Evolutionary conservation across 2,797 vertebrate genomes (phyloP), one percentile per base, ranked within the genome.

Genomic region (Chelon labrosus): DNA sequence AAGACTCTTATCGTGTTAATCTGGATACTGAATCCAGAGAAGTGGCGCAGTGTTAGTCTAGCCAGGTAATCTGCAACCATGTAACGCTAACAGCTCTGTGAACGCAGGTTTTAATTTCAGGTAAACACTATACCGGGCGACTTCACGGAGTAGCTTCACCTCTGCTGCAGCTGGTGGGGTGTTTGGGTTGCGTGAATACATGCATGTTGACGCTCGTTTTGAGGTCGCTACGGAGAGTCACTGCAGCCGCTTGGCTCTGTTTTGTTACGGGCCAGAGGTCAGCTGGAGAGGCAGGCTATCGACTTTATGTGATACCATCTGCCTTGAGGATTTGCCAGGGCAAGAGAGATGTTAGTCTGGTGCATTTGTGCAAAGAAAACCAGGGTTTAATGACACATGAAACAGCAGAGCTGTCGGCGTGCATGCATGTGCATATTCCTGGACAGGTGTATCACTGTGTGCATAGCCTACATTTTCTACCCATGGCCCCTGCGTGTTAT

Each of bases 391-490:
- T 77, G 56, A 75, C 39, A 57, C 47, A 59, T 74, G 68, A 83
- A 84, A 83, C 70, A 27, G 75, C 56, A 75, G 65, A 73, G 82
- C 37, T 67, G 25, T 69, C 10, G n/a, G 31, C 73, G 25, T 51
- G 55, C 27, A 56, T 47, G 35, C 51, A 38, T 51, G 37, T 75
- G 68, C 44, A 66, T 69, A 54, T 82, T 65, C 62, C 67, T 52
- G 35, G 67, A 70, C 73, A 81, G 52, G 60, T 62, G 50, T 56
- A 74, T 51, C 22, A 58, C 16, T 80, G 75, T 82, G 70, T 89
- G 75, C 66, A 59, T 87, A 84, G 74, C 82, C 88, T 82, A 83
- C 61, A 85, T 83, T 75, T 84, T 74, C 44, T 60, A 46, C 70
- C 20, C 14, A 13, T 62, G 56, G 64, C 55, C 27, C 63, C 51